These are phyloP conservation scores for Drosophila meridiana DNA, from an alignment of 2,888 invertebrate species.

Conservation along the genomic window DNA sequence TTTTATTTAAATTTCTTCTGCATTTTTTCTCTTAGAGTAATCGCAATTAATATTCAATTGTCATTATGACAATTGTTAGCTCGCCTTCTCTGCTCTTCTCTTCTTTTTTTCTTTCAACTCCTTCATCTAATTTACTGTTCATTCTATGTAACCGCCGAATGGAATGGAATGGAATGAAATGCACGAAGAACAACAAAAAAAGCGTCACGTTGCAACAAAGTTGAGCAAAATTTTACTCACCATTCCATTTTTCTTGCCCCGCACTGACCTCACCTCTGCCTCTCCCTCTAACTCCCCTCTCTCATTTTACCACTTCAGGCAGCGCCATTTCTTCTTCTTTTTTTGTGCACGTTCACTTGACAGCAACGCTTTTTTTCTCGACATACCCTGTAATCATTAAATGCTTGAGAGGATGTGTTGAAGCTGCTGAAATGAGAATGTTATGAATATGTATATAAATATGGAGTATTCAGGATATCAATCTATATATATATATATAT, in stretches of 20 bases:
- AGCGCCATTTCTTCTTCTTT: constrained; percentile 20
- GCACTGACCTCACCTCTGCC: neutral
- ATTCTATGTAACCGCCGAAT: constrained; percentile 21
- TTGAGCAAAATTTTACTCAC: constrained; percentile 46
- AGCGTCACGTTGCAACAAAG: constrained; percentile 68
- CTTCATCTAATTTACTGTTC: neutral
- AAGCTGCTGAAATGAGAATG: neutral
- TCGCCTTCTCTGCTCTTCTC: neutral
- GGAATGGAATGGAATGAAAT: constrained; percentile 10
- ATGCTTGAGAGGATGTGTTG: no score
- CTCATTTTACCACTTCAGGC: constrained; percentile 26
- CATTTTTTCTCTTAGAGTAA: constrained; percentile 18
- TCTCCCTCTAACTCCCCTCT: neutral
- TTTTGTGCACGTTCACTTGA: constrained; percentile 44
- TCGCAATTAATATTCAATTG: constrained; percentile 63
- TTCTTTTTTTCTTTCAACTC: constrained; percentile 2
- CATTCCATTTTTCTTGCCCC: neutral
- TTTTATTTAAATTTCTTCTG: no score
- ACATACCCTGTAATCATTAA: constrained; percentile 25
- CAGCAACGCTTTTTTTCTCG: constrained; percentile 30
- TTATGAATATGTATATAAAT: neutral
- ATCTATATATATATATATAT: neutral
- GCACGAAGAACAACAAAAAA: constrained; percentile 10
- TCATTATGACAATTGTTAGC: constrained; percentile 68
- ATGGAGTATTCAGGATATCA: neutral